These are phyloP conservation scores for Sprattus sprattus DNA, from an alignment of 2,113 vertebrate species.

Conservation along the genomic window DNA sequence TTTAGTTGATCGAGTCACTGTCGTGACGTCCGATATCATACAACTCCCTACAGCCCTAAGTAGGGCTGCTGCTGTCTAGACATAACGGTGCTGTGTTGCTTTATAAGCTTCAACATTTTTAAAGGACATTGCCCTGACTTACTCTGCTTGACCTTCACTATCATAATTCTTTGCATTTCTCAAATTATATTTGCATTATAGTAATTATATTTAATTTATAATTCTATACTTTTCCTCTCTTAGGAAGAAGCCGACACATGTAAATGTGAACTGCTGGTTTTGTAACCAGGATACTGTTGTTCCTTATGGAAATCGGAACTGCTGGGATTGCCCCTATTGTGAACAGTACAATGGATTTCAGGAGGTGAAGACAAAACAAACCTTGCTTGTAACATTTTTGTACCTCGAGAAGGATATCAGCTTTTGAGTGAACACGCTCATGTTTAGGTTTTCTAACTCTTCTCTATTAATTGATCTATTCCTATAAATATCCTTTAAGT, in stretches of 20 bases:
- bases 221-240: not conserved
- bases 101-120: not conserved
- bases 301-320: slow-evolving; percentile 95
- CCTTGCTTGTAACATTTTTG: not conserved
- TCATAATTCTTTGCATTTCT: not conserved
- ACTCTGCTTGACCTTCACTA: not conserved
- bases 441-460: not conserved
- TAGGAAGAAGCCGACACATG: slow-evolving; percentile 86
- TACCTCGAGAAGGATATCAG: not conserved
- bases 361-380: slow-evolving; percentile 72
- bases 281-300: slow-evolving; percentile 89
- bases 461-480: not conserved
- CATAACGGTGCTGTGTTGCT: not conserved
- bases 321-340: slow-evolving; percentile 97
- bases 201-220: no score
- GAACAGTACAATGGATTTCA: slow-evolving; percentile 99
- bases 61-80: not conserved
- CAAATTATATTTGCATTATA: no score
- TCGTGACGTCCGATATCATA: not conserved
- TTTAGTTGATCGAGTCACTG: not conserved
- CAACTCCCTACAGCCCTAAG: not conserved
- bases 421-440: not conserved
- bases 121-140: not conserved
- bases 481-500: no score
- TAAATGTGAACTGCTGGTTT: slow-evolving; percentile 95